These are phyloP conservation scores for Formica exsecta DNA, from an alignment of 1,140 invertebrate genomes.

Conservation along the genomic window DNA sequence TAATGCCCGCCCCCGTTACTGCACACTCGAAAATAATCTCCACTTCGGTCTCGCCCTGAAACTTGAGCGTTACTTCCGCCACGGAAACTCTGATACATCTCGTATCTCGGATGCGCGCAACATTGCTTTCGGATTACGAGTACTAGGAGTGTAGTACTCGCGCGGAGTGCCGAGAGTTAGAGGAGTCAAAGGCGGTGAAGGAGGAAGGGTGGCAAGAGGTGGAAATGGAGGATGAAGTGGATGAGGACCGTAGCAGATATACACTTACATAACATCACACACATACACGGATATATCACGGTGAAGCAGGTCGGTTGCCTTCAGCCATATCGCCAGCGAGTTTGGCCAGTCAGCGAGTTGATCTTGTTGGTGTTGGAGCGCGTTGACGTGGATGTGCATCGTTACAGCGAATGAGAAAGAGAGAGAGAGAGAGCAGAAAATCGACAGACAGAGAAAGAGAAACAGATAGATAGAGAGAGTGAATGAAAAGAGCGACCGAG, in stretches of 20 bases:
- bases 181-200: slow-evolving; percentile 32
- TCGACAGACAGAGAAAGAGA: neutral
- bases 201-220: slow-evolving; percentile 26
- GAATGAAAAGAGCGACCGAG: slow-evolving; percentile 45
- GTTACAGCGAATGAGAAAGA: slow-evolving; percentile 54
- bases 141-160: slow-evolving; percentile 52
- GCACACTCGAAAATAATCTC: slow-evolving; percentile 33
- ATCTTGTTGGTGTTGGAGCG: slow-evolving; percentile 60
- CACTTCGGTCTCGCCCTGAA: neutral
- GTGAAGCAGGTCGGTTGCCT: slow-evolving; percentile 67
- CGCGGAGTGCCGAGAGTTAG: slow-evolving; percentile 47
- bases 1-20: neutral
- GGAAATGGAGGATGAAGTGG: slow-evolving; percentile 42
- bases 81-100: slow-evolving; percentile 61
- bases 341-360: slow-evolving; percentile 63
- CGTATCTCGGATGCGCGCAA: slow-evolving; percentile 59
- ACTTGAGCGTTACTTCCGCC: slow-evolving; percentile 55
- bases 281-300: slow-evolving; percentile 55
- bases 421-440: neutral
- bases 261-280: slow-evolving; percentile 45
- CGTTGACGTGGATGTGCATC: slow-evolving; percentile 66
- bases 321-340: slow-evolving; percentile 70
- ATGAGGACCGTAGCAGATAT: slow-evolving; percentile 34
- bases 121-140: slow-evolving; percentile 70
- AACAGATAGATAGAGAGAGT: neutral